These are phyloP conservation scores for Pseudonaja textilis DNA, from an alignment of 2,113 vertebrate species.

Conservation along the genomic window DNA sequence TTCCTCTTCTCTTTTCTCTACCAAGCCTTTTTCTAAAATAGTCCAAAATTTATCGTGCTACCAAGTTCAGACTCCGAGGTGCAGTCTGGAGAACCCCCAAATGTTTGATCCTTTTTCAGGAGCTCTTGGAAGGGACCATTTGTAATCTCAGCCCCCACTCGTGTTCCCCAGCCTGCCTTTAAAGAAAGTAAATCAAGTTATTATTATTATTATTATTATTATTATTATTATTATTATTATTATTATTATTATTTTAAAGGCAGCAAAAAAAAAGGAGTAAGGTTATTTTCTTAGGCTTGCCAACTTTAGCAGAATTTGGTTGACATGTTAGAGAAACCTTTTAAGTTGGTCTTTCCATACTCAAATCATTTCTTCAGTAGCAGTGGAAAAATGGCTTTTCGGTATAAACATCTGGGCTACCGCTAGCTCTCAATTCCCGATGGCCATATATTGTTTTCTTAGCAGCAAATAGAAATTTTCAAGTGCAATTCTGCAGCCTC, in stretches of 20 bases:
- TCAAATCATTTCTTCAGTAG: background rate
- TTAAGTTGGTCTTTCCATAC: background rate
- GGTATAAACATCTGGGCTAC: background rate
- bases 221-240: background rate
- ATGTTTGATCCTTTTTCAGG: background rate
- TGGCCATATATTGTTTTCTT: background rate
- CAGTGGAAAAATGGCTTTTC: background rate
- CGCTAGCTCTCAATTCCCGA: background rate
- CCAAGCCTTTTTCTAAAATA: slow-evolving; percentile 68
- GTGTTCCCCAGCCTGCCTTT: background rate
- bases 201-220: too few species aligned
- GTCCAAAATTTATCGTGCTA: slow-evolving; percentile 57
- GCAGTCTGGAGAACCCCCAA: background rate
- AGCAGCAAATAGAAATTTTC: background rate
- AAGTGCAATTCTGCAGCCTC: background rate
- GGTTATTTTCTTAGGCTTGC: background rate
- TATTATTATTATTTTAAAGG: background rate
- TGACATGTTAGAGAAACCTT: background rate
- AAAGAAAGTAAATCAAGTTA: background rate
- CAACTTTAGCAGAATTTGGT: background rate
- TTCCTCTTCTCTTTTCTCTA: slow-evolving; percentile 58
- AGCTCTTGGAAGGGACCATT: background rate
- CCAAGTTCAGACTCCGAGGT: slow-evolving; percentile 43
- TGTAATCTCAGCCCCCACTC: background rate
- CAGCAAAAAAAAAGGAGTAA: background rate